Conservation (phyloP, 2,888 invertebrate species). For the Brenthis ino region DNA sequence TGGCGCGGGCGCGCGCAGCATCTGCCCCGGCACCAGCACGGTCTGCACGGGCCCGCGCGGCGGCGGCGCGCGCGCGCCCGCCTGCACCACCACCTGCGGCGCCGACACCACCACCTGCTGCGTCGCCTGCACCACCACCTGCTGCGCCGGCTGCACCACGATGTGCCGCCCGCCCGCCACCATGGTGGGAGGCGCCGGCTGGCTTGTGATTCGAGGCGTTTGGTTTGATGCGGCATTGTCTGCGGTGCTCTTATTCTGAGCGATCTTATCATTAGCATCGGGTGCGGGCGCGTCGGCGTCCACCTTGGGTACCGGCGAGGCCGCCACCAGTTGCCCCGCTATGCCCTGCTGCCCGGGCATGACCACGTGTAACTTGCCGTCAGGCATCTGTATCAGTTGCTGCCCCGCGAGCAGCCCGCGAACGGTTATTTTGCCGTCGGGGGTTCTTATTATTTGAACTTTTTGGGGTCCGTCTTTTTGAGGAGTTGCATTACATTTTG, state of each 20-base stretch:
- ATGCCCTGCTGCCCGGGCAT: constrained; percentile 84
- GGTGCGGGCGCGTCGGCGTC: constrained; percentile 41
- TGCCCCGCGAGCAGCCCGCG: constrained; percentile 95
- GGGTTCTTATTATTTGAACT: constrained; percentile 94
- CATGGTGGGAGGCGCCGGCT: constrained; percentile 34
- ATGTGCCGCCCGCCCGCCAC: constrained; percentile 37
- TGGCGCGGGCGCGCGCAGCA: constrained; percentile 50
- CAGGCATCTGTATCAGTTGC: constrained; percentile 95
- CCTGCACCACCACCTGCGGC: constrained; percentile 67
- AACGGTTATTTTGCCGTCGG: constrained; percentile 95
- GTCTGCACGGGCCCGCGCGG: constrained; percentile 69
- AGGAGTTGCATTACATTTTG: constrained; percentile 53
- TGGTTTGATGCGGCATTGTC: constrained; percentile 41
- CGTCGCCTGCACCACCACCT: constrained; percentile 45
- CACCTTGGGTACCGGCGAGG: constrained; percentile 57
- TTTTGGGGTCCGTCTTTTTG: constrained; percentile 85
- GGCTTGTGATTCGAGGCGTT: constrained; percentile 32
- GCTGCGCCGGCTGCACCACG: constrained; percentile 41
- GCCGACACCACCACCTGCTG: constrained; percentile 52
- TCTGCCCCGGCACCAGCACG: constrained; percentile 59
- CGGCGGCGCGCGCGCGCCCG: constrained; percentile 46
- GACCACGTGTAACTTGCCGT: constrained; percentile 94
- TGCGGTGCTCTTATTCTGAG: constrained; percentile 44
- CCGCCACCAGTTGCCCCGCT: constrained; percentile 69
- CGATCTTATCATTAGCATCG: constrained; percentile 45